phyloP scores from a whole-genome alignment of 2,797 vertebrate species.

The Catharus ustulatus region DNA sequence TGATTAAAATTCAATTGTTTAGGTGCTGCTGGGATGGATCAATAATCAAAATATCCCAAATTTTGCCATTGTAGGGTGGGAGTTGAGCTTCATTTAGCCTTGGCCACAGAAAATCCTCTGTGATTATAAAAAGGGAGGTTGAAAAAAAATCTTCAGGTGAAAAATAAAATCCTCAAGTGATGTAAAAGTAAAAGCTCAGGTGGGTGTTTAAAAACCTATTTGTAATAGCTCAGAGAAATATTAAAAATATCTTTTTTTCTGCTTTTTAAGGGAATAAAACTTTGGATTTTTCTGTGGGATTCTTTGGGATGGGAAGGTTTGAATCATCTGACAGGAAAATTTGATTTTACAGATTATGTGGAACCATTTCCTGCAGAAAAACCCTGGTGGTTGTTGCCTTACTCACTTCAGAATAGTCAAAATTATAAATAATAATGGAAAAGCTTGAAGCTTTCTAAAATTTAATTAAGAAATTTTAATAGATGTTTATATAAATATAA shows the following conservation, averaged over 20 bases:
- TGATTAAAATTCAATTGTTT: background rate
- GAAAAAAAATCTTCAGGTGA: background rate
- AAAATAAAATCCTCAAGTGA: background rate
- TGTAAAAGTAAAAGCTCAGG: background rate
- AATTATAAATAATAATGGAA: background rate
- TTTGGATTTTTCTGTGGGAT: background rate
- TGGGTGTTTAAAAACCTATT: background rate
- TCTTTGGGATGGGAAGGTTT: background rate
- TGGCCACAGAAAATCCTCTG: background rate
- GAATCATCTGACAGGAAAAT: background rate
- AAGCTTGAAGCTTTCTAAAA: background rate
- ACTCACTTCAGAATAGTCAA: background rate
- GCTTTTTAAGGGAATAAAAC: background rate
- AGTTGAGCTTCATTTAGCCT: background rate
- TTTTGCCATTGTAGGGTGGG: background rate
- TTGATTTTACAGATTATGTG: background rate
- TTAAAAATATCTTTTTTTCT: background rate
- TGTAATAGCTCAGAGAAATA: background rate
- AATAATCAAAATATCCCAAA: background rate
- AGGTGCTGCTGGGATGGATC: background rate
- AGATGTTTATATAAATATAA: background rate
- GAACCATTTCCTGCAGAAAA: background rate
- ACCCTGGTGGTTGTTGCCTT: background rate
- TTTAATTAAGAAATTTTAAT: background rate
- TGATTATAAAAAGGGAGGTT: background rate